Percentiles rank a stretch among this genome's conserved stretches.
Conservation (phyloP, 2,113 vertebrate species). For the Prunella himalayana region DNA sequence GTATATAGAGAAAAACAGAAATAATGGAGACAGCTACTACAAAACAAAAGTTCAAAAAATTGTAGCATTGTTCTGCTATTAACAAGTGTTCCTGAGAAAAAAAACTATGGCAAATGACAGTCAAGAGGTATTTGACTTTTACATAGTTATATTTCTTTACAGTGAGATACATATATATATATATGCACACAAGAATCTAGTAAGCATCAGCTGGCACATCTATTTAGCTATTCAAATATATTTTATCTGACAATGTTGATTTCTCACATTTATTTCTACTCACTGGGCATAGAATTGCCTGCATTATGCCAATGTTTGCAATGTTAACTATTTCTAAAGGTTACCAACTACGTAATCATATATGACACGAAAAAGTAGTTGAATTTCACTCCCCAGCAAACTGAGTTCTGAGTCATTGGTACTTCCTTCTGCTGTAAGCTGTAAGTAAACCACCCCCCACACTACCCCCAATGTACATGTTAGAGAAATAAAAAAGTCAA, state of each 20-base stretch:
- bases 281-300: constrained; percentile 49
- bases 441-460: neutral
- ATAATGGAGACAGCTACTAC: neutral
- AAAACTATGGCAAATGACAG: neutral
- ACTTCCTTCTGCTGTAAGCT: constrained; percentile 61
- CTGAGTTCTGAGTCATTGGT: constrained; percentile 53
- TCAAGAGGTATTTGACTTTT: neutral
- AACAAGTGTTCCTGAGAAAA: neutral
- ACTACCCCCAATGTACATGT: neutral
- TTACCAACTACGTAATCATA: constrained; percentile 64
- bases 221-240: constrained; percentile 56
- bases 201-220: constrained; percentile 15
- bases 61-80: neutral
- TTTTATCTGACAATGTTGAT: constrained; percentile 57
- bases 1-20: neutral
- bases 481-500: neutral
- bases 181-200: neutral
- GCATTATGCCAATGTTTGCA: constrained; percentile 65
- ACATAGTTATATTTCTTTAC: neutral
- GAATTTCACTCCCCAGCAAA: constrained; percentile 57
- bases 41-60: neutral
- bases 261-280: constrained; percentile 72
- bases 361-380: constrained; percentile 48
- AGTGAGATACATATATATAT: neutral
- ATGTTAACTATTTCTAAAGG: constrained; percentile 70